Base-by-base conservation (phyloP, 2,113 vertebrate species). In the Gymnarchus niloticus region DNA sequence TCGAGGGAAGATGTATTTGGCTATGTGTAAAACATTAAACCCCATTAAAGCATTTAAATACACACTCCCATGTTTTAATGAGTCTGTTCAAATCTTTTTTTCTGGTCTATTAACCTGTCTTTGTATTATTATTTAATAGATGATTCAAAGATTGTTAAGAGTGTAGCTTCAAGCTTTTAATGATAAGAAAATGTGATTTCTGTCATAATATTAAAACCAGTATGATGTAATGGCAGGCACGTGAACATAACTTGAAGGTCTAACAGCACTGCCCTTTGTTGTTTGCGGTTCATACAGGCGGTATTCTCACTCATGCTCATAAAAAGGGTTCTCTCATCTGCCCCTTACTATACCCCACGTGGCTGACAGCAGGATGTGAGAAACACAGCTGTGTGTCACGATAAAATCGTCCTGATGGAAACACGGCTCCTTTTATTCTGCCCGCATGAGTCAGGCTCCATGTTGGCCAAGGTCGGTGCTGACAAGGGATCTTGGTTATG, bases 101-200 rank as follows among this genome's bases (percentile, higher is more conserved):
- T 88, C 83, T 85, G 83, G 87, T 87, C 19, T 57, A 92, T 91
- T 92, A 92, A 92, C 92, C 91, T 92, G 89, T 85, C 81, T 85
- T 56, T 87, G 85, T 88, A 89, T 92, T 89, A 88, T 93, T 93
- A 90, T 87, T 90, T 88, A 89, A 88, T 90, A 89, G 90, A 89
- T 88, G 89, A 83, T 54, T 76, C 61, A 5, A 9, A 82, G 91
- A 92, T 83, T 87, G 90, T 93, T 92, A 91, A 89, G 81, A 23
- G 1, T 84, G 86, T 89, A 86, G 92, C 87, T 89, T 88, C 91
- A 85, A 59, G 87, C 89, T 84, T 83, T 54, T 84, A 82, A 92
- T 92, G 89, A 88, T 48, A 37, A n/a, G 41, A 77, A 77, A 54
- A 52, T 52, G 7, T 52, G 5, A 54, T 82, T 56, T 54, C 52